phyloP scores from a whole-genome alignment of 2,888 invertebrate genomes.

The Nebria brevicollis region DNA sequence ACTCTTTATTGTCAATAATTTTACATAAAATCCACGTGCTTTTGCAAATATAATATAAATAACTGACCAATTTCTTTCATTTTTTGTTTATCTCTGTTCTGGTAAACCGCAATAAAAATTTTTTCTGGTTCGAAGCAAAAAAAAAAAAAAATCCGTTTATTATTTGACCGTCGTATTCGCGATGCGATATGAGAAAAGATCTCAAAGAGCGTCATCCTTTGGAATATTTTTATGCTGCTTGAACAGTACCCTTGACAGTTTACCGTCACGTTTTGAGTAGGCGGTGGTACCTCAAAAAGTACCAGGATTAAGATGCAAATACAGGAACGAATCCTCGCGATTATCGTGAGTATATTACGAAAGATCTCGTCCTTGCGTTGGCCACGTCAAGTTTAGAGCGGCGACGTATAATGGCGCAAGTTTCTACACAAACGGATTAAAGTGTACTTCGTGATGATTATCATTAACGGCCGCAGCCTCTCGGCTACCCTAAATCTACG shows the following conservation, averaged over 20 bases:
- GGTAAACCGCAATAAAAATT: background rate
- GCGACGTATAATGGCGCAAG: conserved; percentile 35
- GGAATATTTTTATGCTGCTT: background rate
- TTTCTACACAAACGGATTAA: conserved; percentile 31
- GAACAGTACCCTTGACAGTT: conserved; percentile 26
- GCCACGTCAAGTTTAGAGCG: background rate
- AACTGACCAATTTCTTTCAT: too few species aligned
- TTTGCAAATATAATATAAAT: too few species aligned
- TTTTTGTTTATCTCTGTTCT: too few species aligned
- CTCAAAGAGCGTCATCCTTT: conserved; percentile 18
- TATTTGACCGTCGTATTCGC: conserved; percentile 39
- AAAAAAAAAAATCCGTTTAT: conserved; percentile 18
- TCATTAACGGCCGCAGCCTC: conserved; percentile 24
- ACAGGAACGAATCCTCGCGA: conserved; percentile 18
- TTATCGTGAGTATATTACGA: conserved; percentile 36
- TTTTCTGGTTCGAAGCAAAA: background rate
- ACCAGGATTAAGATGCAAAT: conserved; percentile 44
- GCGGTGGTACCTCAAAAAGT: conserved; percentile 6
- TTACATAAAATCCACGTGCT: too few species aligned
- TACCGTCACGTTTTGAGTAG: conserved; percentile 5
- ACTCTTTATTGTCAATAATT: too few species aligned
- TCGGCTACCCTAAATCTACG: conserved; percentile 1
- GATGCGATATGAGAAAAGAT: conserved; percentile 36
- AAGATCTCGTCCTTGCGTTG: conserved; percentile 18
- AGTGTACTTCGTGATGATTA: conserved; percentile 40